Evolutionary conservation across 30 jellyfish, hydroid and myxozoan genomes (phyloP).

Genomic region (Hydractinia symbiolongicarpus): DNA sequence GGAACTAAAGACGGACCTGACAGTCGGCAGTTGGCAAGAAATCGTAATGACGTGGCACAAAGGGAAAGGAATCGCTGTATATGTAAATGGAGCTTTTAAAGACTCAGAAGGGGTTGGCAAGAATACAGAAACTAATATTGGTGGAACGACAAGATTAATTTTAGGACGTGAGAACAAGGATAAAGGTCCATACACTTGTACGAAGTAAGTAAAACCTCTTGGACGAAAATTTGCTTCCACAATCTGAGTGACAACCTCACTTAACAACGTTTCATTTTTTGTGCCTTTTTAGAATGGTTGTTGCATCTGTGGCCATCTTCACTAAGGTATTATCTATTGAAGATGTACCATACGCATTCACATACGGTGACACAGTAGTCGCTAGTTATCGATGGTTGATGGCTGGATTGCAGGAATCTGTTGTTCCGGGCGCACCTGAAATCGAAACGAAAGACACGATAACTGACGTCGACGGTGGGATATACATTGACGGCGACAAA

Average conservation of each 20-base stretch:
- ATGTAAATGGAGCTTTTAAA: conserved; percentile 89
- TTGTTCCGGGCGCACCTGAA: conserved; percentile 80
- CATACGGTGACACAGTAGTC: conserved; percentile 93
- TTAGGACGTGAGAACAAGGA: conserved; percentile 77
- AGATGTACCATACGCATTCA: conserved; percentile 95
- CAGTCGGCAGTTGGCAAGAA: conserved; percentile 89
- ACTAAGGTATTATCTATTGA: conserved; percentile 76
- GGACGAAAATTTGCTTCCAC: not conserved
- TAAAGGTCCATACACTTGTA: conserved; percentile 64
- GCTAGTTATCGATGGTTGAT: conserved; percentile 85
- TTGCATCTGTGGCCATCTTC: conserved; percentile 79
- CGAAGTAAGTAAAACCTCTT: conserved; percentile 45
- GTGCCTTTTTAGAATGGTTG: conserved; percentile 54
- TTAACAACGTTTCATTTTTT: not conserved
- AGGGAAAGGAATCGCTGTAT: conserved; percentile 67
- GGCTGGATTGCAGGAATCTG: conserved; percentile 50
- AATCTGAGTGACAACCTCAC: not conserved
- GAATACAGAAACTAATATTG: conserved; percentile 39
- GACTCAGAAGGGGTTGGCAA: conserved; percentile 75
- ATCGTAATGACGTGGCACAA: conserved; percentile 95
- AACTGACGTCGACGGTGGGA: conserved; percentile 93
- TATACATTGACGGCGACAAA: conserved; percentile 67
- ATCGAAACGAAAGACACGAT: conserved; percentile 25
- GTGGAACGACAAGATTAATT: conserved; percentile 66
- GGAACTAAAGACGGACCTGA: conserved; percentile 77